Conservation (phyloP, 2,888 invertebrate species). For the Amphiduros pacificus region DNA sequence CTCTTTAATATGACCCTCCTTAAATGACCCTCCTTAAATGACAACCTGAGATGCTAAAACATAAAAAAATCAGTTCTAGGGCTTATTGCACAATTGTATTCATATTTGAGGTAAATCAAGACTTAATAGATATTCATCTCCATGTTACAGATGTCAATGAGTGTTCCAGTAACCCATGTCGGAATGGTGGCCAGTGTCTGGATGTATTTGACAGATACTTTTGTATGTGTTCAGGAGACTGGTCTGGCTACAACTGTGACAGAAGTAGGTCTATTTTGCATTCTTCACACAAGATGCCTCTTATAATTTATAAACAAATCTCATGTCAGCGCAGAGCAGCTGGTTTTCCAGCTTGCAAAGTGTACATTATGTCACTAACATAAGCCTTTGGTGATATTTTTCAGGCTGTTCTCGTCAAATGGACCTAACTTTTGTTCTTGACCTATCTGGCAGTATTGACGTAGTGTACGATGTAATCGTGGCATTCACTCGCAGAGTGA, state of each 20-base stretch:
- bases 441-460: slow-evolving; percentile 20
- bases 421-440: slow-evolving; percentile 26
- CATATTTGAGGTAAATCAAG: too few relatives aligned
- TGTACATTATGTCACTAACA: background rate
- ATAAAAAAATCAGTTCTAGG: too few relatives aligned
- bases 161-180: slow-evolving; percentile 46
- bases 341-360: background rate
- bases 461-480: slow-evolving; percentile 12
- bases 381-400: background rate
- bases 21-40: too few relatives aligned
- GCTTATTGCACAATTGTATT: too few relatives aligned
- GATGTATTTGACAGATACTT: slow-evolving; percentile 38
- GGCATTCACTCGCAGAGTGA: slow-evolving; percentile 11
- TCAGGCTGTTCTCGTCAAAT: slow-evolving; percentile 17
- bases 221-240: slow-evolving; percentile 46
- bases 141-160: slow-evolving; percentile 37
- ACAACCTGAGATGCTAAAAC: too few relatives aligned
- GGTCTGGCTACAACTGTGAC: slow-evolving; percentile 44
- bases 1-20: too few relatives aligned
- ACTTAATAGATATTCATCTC: too few relatives aligned
- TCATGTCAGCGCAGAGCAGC: too few relatives aligned
- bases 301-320: too few relatives aligned
- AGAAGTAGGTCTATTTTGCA: slow-evolving; percentile 13
- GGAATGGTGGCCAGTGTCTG: slow-evolving; percentile 43
- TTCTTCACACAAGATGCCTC: too few relatives aligned